Base-by-base conservation (phyloP, 2,888 invertebrate genomes). In the Diaprepes abbreviatus region DNA sequence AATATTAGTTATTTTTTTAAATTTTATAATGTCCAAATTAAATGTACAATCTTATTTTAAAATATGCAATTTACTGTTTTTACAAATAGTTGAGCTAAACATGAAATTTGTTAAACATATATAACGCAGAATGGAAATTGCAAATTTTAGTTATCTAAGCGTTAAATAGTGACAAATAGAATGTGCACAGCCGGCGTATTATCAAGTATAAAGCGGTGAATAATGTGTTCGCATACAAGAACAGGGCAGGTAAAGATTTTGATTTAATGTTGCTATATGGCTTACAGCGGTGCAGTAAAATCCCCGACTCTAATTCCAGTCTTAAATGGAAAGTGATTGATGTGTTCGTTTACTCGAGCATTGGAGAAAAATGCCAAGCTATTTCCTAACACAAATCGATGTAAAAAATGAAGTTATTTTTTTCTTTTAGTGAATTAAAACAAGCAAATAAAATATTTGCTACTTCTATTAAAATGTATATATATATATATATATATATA, bases 191-290 rank as follows among this genome's bases (percentile, higher is more conserved):
- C 55, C 21, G 12, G 9, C n/a, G 36, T 19, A 36, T 55, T 55
- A 55, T 12, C 55, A n/a, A 21, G 17, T 36, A 55, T 55, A 55
- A 55, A 36, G 36, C 55, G 17, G 21, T 55, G 55, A 55, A 36
- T 55, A 36, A 55, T 55, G 36, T 55, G 21, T 35, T 55, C 36
- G 36, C 21, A 55, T 55, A 33, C 55, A 55, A 36, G 55, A 36
- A 55, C 21, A 19, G 58, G 9, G 24, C 24, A 58, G 24, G 58
- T 58, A 58, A 21, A 58, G 58, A 58, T 58, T 43, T 28, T 28
- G 58, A 38, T 58, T 58, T 58, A 58, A 58, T 58, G 58, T 43
- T 28, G 59, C 10, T 33, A 59, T 59, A 59, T n/a, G n/a, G 48
- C 45, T 59, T 59, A 19, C 19, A 28, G 31, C 28, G 33, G n/a